These are phyloP conservation scores for Mercenaria mercenaria DNA, from an alignment of 1,140 invertebrate genomes.

Conservation along the genomic window DNA sequence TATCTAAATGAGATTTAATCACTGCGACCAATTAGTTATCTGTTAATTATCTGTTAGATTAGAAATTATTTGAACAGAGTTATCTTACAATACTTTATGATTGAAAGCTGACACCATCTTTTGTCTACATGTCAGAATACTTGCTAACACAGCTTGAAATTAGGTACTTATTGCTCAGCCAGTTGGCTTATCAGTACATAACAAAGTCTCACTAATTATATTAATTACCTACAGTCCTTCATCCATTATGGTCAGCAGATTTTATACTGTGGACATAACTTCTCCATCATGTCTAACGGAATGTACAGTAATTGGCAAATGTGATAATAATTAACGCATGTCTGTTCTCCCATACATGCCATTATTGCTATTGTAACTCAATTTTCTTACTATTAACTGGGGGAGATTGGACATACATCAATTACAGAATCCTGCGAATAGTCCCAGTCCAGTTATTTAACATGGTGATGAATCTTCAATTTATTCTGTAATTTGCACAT, in stretches of 20 bases:
- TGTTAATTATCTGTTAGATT: too few relatives aligned
- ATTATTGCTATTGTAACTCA: not conserved
- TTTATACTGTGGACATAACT: not conserved
- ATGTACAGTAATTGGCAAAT: not conserved
- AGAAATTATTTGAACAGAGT: too few relatives aligned
- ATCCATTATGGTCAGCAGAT: not conserved
- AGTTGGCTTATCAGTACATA: slow-evolving; percentile 23
- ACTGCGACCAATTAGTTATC: too few relatives aligned
- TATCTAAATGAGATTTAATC: too few relatives aligned
- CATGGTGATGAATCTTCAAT: too few relatives aligned
- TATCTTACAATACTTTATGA: too few relatives aligned
- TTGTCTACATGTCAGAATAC: slow-evolving; percentile 9
- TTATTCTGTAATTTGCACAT: too few relatives aligned
- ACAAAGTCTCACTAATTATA: slow-evolving; percentile 1
- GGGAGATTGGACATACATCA: not conserved
- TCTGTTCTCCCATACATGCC: not conserved
- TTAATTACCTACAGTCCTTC: slow-evolving; percentile 13
- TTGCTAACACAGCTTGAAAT: not conserved
- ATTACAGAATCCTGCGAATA: not conserved
- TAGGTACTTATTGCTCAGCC: not conserved
- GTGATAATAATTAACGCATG: not conserved
- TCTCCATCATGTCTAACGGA: not conserved
- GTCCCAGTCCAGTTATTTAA: not conserved
- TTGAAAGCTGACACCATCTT: not conserved
- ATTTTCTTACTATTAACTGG: not conserved